Percentiles rank a stretch among this genome's conserved stretches.
These are phyloP conservation scores for Donacobius atricapilla DNA, from an alignment of 2,113 vertebrate species.

Conservation along the genomic window DNA sequence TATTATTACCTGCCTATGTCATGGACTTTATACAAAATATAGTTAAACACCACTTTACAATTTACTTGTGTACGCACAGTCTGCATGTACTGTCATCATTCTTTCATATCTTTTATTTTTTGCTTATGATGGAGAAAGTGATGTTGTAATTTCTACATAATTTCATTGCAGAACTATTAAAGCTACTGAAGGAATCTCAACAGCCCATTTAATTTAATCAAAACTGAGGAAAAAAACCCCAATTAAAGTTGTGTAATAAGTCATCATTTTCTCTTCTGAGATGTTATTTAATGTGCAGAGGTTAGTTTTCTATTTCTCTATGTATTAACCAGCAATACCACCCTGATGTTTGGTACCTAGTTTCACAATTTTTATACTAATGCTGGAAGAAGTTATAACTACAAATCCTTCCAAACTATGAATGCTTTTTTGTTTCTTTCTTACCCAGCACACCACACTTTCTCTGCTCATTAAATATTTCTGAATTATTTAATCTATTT, in stretches of 20 bases:
- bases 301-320: background rate
- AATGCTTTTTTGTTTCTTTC: background rate
- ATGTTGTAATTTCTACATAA: background rate
- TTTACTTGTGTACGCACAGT: background rate
- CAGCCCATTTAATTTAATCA: background rate
- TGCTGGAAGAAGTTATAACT: background rate
- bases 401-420: background rate
- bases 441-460: background rate
- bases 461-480: background rate
- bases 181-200: background rate
- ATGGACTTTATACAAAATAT: background rate
- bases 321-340: background rate
- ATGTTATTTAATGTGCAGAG: background rate
- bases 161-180: background rate
- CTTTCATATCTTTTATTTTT: background rate
- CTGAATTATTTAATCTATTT: background rate
- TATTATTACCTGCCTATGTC: background rate
- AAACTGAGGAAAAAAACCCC: background rate
- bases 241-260: background rate
- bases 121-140: background rate
- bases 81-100: background rate
- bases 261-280: background rate
- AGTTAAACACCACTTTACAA: background rate
- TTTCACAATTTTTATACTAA: conserved; percentile 21
- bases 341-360: background rate